Conservation (phyloP, 2,888 invertebrate genomes). For the Frankliniella intonsa region DNA sequence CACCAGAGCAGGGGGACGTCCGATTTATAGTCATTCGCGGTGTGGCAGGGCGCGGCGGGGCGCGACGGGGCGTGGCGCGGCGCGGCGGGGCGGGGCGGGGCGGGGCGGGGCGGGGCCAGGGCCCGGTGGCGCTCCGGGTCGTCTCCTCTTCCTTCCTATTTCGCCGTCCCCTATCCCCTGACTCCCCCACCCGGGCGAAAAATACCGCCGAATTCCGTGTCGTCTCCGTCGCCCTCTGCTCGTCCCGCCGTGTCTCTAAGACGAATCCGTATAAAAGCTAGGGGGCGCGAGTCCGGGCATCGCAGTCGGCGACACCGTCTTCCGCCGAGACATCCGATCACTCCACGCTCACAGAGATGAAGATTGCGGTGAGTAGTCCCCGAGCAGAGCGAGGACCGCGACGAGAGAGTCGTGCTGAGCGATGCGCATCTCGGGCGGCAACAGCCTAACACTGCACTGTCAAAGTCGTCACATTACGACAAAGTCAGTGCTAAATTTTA, state of each 20-base stretch:
- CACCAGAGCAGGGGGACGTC: neutral
- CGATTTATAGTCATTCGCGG: conserved; percentile 9
- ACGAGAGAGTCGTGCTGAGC: no score
- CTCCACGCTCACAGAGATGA: neutral
- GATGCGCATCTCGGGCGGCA: neutral
- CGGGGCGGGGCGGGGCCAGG: no score
- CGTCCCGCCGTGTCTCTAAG: neutral
- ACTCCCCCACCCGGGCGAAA: neutral
- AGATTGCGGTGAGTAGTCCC: neutral
- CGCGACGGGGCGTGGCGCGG: no score
- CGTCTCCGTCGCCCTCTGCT: neutral
- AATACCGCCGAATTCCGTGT: neutral
- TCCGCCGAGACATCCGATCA: conserved; percentile 20
- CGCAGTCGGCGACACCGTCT: conserved; percentile 25
- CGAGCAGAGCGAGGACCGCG: neutral
- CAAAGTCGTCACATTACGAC: no score
- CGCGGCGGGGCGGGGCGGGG: no score
- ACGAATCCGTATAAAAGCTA: conserved; percentile 20
- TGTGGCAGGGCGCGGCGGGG: no score
- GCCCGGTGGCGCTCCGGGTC: neutral
- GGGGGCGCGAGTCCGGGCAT: neutral
- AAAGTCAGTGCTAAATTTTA: no score
- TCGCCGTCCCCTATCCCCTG: neutral
- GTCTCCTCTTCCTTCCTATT: neutral
- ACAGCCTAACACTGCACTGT: no score